Evolutionary conservation across 2,888 invertebrate species (phyloP), one percentile per base, ranked within the genome.

Genomic region (Leptinotarsa rubiginosa): DNA sequence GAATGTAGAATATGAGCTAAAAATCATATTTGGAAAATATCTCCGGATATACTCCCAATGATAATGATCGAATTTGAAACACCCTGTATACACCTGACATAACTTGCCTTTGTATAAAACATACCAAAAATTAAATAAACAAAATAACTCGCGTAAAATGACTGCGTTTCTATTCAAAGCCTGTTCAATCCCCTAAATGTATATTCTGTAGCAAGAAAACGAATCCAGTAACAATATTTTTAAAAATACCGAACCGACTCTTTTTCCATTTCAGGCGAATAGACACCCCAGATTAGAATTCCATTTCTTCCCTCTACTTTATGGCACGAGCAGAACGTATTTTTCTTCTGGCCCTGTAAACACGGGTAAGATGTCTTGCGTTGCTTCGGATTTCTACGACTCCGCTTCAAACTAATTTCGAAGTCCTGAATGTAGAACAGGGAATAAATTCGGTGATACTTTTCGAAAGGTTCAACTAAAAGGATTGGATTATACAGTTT

Each of bases 321-420:
- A 67, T 52, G 18, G 56, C 12, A 18, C 20, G 54, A 68, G 18
- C 47, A 18, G 18, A 68, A 54, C 56, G 41, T 68, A 68, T 68
- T 68, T 54, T 54, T 52, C 68, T 68, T 68, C 56, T 41, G 31
- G 16, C 41, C 41, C 41, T 56, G 31, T 54, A 56, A 68, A 56
- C 47, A 68, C 47, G 22, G 50, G 20, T n/a, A 56, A 25, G 41
- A 41, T 41, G 41, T 68, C 47, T 67, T 52, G 49, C 25, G 31
- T 16, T n/a, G 56, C 52, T 13, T 41, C n/a, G 18, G 54, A 52
- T 68, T 56, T 68, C 56, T 68, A 56, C 56, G 47, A 41, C 47
- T 56, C 25, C 41, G 68, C 54, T 47, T 25, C 12, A 15, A 22
- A 47, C 68, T 68, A 54, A 52, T 68, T 52, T 68, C 31, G 62